A percentile compares a stretch with the other conserved stretches of the same genome.
Evolutionary conservation across 2,113 vertebrate genomes (phyloP).

Genomic region (Rhinogobius similis): DNA sequence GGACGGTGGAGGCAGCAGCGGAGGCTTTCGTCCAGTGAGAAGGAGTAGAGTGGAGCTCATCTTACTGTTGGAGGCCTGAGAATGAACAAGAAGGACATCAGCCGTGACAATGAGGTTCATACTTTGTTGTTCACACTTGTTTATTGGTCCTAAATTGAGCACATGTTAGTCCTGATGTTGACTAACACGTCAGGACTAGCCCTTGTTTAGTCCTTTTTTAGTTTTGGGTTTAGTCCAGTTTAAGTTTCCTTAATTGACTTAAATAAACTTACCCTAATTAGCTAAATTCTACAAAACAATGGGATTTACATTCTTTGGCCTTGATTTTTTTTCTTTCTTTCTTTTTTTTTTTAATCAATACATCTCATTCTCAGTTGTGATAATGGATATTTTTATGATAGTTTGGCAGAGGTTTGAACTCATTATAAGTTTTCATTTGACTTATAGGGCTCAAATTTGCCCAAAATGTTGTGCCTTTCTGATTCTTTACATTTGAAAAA

Average conservation of each 20-base stretch:
- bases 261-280: background rate
- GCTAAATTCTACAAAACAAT: background rate
- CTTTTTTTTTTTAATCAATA: background rate
- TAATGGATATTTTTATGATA: too few species aligned
- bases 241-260: background rate
- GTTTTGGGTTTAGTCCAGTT: too few species aligned
- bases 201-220: too few species aligned
- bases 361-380: background rate
- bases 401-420: too few species aligned
- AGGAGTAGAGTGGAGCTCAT: constrained; percentile 62
- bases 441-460: too few species aligned
- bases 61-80: constrained; percentile 22
- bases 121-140: too few species aligned
- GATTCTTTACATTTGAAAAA: background rate
- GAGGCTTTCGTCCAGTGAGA: constrained; percentile 64
- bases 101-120: too few species aligned
- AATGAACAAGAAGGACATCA: background rate
- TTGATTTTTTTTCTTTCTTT: too few species aligned
- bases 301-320: background rate
- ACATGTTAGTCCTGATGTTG: too few species aligned
- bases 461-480: too few species aligned
- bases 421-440: background rate
- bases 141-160: too few species aligned
- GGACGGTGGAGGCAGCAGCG: constrained; percentile 21
- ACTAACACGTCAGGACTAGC: too few species aligned